Evolutionary conservation across 2,797 vertebrate genomes (phyloP).

Genomic region (Fistularia commersonii): DNA sequence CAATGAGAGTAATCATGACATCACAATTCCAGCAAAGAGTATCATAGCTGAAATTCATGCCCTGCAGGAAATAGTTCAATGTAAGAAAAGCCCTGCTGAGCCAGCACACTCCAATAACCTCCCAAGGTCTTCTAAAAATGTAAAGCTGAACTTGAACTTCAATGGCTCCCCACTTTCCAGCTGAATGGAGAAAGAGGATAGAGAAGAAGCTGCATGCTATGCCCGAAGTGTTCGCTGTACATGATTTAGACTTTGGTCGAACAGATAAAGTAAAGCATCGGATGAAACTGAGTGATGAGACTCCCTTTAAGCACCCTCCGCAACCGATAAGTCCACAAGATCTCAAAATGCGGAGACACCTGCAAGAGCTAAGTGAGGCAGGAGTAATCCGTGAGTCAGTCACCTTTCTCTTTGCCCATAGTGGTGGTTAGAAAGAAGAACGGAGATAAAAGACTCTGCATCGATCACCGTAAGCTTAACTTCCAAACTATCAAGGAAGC

Average conservation of each 20-base stretch:
- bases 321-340: neutral
- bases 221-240: neutral
- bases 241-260: conserved; percentile 4
- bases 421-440: conserved; percentile 5
- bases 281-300: neutral
- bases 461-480: conserved; percentile 15
- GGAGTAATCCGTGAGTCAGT: neutral
- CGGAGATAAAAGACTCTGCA: neutral
- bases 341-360: neutral
- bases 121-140: conserved; percentile 2
- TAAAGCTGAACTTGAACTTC: conserved; percentile 3
- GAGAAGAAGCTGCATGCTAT: neutral
- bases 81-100: too few relatives aligned
- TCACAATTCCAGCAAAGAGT: too few relatives aligned
- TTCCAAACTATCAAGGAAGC: conserved; percentile 5
- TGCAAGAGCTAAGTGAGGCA: neutral
- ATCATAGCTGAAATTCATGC: too few relatives aligned
- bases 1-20: too few relatives aligned
- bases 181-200: conserved; percentile 3
- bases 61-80: too few relatives aligned
- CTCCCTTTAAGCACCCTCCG: neutral
- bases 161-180: neutral
- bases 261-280: neutral
- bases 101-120: too few relatives aligned
- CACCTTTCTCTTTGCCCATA: neutral